These are phyloP conservation scores for Aphodius sticticus DNA, from an alignment of 2,888 invertebrate species.

Conservation along the genomic window DNA sequence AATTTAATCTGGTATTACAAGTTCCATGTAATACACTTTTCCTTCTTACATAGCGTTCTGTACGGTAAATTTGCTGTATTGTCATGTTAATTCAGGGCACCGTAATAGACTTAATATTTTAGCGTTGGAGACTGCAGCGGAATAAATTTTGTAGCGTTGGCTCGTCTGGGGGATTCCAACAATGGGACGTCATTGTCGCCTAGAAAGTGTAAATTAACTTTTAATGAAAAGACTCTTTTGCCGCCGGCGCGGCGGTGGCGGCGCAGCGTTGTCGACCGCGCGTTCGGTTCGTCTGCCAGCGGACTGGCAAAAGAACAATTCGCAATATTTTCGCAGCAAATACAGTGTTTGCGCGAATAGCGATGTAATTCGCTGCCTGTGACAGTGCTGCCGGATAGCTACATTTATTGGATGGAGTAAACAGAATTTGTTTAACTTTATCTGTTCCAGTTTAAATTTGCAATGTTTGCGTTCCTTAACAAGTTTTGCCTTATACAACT, in stretches of 20 bases:
- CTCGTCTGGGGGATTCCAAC: conserved; percentile 9
- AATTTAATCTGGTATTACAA: neutral
- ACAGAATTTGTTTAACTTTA: conserved; percentile 31
- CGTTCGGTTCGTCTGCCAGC: neutral
- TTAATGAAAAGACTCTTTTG: conserved; percentile 18
- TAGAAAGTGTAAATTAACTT: conserved; percentile 19
- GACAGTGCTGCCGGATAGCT: neutral
- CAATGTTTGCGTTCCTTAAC: conserved; percentile 27
- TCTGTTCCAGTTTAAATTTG: conserved; percentile 32
- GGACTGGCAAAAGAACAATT: neutral
- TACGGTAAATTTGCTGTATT: conserved; percentile 17
- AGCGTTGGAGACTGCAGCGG: conserved; percentile 17
- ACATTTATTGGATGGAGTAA: neutral
- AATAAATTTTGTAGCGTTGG: conserved; percentile 13
- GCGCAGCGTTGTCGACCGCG: neutral
- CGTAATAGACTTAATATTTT: conserved; percentile 25
- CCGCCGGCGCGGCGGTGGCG: neutral
- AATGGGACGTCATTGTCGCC: conserved; percentile 22
- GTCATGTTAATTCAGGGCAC: conserved; percentile 25
- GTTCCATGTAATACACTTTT: neutral
- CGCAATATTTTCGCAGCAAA: neutral
- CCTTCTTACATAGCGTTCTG: conserved; percentile 4
- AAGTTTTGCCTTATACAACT: conserved; percentile 7
- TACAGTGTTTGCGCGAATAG: neutral
- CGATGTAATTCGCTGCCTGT: neutral